These are phyloP conservation scores for Oncopodura yosiiana DNA, from an alignment of 1,140 invertebrate genomes.

Conservation along the genomic window DNA sequence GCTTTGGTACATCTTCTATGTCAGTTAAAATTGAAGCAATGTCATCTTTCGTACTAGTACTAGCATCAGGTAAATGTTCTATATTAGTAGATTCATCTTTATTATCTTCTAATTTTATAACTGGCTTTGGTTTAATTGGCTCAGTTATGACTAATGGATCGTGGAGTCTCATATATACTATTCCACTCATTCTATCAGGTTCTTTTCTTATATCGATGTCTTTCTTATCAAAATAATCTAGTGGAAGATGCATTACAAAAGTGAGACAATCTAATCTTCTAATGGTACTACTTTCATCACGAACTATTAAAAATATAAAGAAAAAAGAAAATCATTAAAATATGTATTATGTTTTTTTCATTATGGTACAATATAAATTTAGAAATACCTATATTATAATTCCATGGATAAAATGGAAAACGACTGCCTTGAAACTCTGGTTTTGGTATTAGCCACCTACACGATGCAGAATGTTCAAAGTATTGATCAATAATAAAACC, in stretches of 20 bases:
- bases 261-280: not conserved
- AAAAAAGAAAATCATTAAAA: not conserved
- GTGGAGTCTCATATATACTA: conserved; percentile 6
- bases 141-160: conserved; percentile 6
- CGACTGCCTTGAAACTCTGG: not conserved
- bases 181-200: too few relatives aligned
- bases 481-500: conserved; percentile 1
- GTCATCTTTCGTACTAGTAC: conserved; percentile 1
- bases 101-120: not conserved
- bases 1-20: not conserved
- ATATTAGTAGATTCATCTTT: not conserved
- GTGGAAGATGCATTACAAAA: conserved; percentile 8
- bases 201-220: not conserved
- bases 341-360: not conserved
- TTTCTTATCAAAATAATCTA: conserved; percentile 15
- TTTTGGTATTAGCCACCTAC: conserved; percentile 13
- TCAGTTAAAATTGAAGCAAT: not conserved
- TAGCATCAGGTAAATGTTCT: conserved; percentile 9
- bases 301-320: not conserved
- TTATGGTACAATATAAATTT: not conserved
- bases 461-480: not conserved
- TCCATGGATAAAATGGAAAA: conserved; percentile 5
- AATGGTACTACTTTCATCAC: not conserved
- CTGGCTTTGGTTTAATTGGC: too few relatives aligned
- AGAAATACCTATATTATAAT: conserved; percentile 15